phyloP scores from a whole-genome alignment of 2,888 invertebrate species.

The Harpalus rubripes region DNA sequence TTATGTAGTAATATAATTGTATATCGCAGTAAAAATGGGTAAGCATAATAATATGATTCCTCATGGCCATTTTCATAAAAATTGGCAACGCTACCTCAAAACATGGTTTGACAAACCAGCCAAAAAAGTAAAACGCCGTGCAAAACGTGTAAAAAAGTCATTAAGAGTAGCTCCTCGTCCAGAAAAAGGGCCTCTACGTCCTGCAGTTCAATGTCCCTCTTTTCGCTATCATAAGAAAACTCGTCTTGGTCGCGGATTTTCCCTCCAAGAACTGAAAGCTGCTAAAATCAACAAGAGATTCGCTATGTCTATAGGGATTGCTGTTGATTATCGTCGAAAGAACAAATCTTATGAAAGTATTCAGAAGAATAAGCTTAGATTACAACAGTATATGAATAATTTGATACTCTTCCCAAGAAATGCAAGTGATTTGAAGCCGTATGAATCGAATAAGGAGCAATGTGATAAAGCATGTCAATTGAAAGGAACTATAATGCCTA shows the following conservation, averaged over 20 bases:
- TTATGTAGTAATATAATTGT: slow-evolving; percentile 5
- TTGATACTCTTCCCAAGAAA: slow-evolving; percentile 92
- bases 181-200: slow-evolving; percentile 88
- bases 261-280: slow-evolving; percentile 94
- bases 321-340: slow-evolving; percentile 94
- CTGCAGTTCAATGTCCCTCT: slow-evolving; percentile 94
- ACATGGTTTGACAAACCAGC: slow-evolving; percentile 99
- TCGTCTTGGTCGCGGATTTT: slow-evolving; percentile 95
- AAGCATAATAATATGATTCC: slow-evolving; percentile 98
- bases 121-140: slow-evolving; percentile 90
- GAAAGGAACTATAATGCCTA: slow-evolving; percentile 10
- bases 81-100: slow-evolving; percentile 97
- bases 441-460: slow-evolving; percentile 7
- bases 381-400: slow-evolving; percentile 95
- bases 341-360: slow-evolving; percentile 95
- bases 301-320: slow-evolving; percentile 94
- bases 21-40: slow-evolving; percentile 80
- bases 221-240: slow-evolving; percentile 94
- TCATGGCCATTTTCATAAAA: slow-evolving; percentile 98
- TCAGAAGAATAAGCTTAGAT: slow-evolving; percentile 92
- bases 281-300: slow-evolving; percentile 89
- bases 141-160: slow-evolving; percentile 91
- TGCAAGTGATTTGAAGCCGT: slow-evolving; percentile 19
- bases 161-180: slow-evolving; percentile 92
- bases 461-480: slow-evolving; percentile 9